Evolutionary conservation across 1,140 invertebrate species (phyloP), one percentile per base, ranked within the genome.

Genomic region (Caenorhabditis tropicalis): DNA sequence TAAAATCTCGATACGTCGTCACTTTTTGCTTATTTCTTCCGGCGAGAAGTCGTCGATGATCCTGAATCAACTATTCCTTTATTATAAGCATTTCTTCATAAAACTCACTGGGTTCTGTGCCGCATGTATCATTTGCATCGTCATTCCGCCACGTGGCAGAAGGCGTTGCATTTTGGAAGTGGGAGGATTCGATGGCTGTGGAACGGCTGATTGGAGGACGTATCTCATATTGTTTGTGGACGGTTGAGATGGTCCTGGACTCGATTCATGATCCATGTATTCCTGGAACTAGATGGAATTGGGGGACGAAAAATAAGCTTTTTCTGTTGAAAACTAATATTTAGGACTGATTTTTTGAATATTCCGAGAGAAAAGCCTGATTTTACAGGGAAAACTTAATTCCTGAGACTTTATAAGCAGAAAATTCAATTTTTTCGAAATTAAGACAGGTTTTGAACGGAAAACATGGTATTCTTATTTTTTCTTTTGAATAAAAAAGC

Each of bases 1-100:
- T 43, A n/a, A 74, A 74, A 46, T 74, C 65, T 21, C 65, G 19
- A 46, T 74, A 74, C 6, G 65, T 74, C 5, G 36, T 74, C 36
- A 46, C 65, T 65, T 65, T 65, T 65, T 65, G 58, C 21, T 16
- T 24, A 9, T 65, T n/a, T 65, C 31, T n/a, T 12, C 58, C 58
- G 29, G 31, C 58, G 3, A 65, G 29, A 16, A 65, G 58, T 4
- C 58, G 58, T 33, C 58, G 58, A 36, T 65, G 58, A 19, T 65
- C 58, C 58, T 65, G 58, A 9, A 65, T n/a, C n/a, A n/a, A n/a
- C n/a, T n/a, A n/a, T n/a, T n/a, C n/a, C n/a, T n/a, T n/a, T n/a
- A n/a, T n/a, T n/a, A n/a, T n/a, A n/a, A n/a, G n/a, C n/a, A n/a
- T n/a, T n/a, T n/a, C n/a, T n/a, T n/a, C n/a, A n/a, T 51, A 12